A percentile compares a stretch with the other conserved stretches of the same genome.
phyloP scores from a whole-genome alignment of 2,888 invertebrate species.

The Tetramorium bicarinatum region DNA sequence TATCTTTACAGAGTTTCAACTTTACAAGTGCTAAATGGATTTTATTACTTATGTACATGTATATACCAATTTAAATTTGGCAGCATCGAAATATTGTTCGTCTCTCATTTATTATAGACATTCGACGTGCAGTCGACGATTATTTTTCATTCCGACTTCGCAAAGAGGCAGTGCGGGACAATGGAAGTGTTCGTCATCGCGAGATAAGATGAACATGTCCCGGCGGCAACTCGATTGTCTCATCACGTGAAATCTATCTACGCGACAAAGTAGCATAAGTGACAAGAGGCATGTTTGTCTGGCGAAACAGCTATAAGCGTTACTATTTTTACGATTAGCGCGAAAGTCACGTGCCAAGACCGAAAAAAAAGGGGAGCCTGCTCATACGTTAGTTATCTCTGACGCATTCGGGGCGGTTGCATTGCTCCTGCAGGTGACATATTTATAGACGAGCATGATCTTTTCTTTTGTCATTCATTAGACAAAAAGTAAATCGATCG shows the following conservation, averaged over 20 bases:
- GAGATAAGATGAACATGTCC: slow-evolving; percentile 43
- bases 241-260: slow-evolving; percentile 45
- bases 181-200: slow-evolving; percentile 37
- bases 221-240: slow-evolving; percentile 22
- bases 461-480: slow-evolving; percentile 27
- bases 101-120: not conserved
- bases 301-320: not conserved
- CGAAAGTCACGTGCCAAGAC: slow-evolving; percentile 41
- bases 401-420: slow-evolving; percentile 38
- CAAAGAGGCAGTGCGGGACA: not conserved
- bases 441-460: slow-evolving; percentile 37
- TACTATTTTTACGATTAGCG: slow-evolving; percentile 50
- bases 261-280: slow-evolving; percentile 28
- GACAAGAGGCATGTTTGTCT: slow-evolving; percentile 18
- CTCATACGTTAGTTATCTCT: slow-evolving; percentile 33
- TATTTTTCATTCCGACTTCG: not conserved
- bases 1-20: not conserved
- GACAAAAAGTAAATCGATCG: slow-evolving; percentile 40
- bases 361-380: slow-evolving; percentile 21
- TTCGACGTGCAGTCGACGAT: not conserved
- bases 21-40: too few relatives aligned
- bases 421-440: slow-evolving; percentile 46
- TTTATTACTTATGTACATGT: too few relatives aligned
- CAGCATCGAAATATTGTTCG: not conserved
- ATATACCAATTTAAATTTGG: not conserved